Evolutionary conservation across 2,113 vertebrate genomes (phyloP).

Genomic region (Capra hircus): DNA sequence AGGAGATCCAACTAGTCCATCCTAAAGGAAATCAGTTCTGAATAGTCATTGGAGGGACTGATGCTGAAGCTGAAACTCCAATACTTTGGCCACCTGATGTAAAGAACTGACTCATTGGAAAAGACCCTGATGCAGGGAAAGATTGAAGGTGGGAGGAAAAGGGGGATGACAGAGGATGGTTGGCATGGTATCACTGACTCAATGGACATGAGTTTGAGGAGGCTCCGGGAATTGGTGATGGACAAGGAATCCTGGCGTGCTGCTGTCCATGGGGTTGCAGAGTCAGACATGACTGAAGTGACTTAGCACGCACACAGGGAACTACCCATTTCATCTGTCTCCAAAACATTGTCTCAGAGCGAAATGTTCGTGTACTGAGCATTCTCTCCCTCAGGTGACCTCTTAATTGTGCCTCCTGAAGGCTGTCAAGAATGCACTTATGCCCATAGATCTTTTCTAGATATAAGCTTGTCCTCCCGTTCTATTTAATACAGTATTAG

Average conservation of each 20-base stretch:
- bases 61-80: not conserved
- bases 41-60: not conserved
- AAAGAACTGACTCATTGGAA: not conserved
- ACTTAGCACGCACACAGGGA: not conserved
- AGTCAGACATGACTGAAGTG: not conserved
- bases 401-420: not conserved
- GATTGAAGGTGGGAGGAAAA: not conserved
- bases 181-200: not conserved
- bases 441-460: not conserved
- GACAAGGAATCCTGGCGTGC: not conserved
- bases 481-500: not conserved
- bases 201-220: not conserved
- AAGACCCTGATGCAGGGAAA: not conserved
- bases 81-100: not conserved
- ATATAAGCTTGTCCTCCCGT: not conserved
- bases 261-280: not conserved
- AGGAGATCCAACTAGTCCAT: no score
- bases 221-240: not conserved
- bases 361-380: not conserved
- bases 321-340: not conserved
- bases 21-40: no score
- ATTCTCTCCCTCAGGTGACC: not conserved
- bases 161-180: not conserved
- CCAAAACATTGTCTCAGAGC: not conserved
- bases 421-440: not conserved